Evolutionary conservation across 2,888 invertebrate genomes (phyloP).

Genomic region (Amphipyra tragopoginis): DNA sequence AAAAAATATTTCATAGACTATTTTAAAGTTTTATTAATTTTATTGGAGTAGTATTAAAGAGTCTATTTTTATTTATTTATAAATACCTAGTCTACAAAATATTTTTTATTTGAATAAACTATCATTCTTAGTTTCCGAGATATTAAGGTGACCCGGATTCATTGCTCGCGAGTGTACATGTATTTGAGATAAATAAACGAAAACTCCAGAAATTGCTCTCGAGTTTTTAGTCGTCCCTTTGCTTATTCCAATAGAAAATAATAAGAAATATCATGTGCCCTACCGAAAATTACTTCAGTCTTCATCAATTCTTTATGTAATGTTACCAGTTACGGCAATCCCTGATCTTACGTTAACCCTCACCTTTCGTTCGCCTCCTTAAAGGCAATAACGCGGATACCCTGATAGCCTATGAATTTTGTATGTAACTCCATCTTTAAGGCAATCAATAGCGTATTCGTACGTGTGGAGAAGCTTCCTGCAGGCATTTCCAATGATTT

Average conservation of each 20-base stretch:
- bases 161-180: no score
- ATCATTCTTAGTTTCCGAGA: no score
- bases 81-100: no score
- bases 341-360: slow-evolving; percentile 12
- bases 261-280: neutral
- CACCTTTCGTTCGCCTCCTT: slow-evolving; percentile 28
- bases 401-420: slow-evolving; percentile 41
- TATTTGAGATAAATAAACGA: no score
- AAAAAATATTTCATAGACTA: no score
- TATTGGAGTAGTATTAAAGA: no score
- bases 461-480: slow-evolving; percentile 14
- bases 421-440: slow-evolving; percentile 25
- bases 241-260: slow-evolving; percentile 5
- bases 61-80: no score
- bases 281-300: slow-evolving; percentile 2
- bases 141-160: no score
- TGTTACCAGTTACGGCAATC: slow-evolving; percentile 20
- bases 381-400: slow-evolving; percentile 39
- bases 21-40: no score
- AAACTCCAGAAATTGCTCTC: neutral
- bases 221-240: neutral
- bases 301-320: slow-evolving; percentile 34
- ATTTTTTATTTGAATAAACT: no score
- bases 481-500: slow-evolving; percentile 4
- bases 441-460: slow-evolving; percentile 4